Evolutionary conservation across 1,140 invertebrate species (phyloP), one percentile per base, ranked within the genome.

Genomic region (Aphaenogaster floridana): DNA sequence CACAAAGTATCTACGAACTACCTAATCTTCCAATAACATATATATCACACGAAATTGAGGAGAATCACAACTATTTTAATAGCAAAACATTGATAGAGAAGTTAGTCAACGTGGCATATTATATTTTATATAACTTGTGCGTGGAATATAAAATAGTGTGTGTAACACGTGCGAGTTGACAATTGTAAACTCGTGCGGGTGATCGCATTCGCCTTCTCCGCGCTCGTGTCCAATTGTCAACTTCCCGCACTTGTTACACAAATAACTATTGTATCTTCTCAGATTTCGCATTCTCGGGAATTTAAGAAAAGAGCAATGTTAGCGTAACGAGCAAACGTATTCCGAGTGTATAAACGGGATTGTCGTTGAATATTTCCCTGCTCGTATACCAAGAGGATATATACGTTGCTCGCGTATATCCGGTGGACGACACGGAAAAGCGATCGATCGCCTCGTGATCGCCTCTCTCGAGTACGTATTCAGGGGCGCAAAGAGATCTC

Each of bases 401-500:
- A 63, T 72, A 76, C 34, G n/a, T 34, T 34, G 69, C 42, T 39
- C 50, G 50, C 64, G 36, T 45, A 48, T 81, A 72, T 72, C 57
- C 59, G 84, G 86, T 84, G 86, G 52, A 59, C 63, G 76, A 45
- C 61, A 74, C 45, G 68, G 66, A 57, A 85, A 76, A 77, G 50
- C 63, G 81, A 88, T 87, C 66, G 57, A 81, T 86, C 72, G 57
- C 74, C 48, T 64, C 59, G 57, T 61, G 72, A 85, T 85, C 81
- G 81, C 13, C 45, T 86, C 83, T 86, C 50, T 78, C 83, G 28
- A 63, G 81, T 45, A 48, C 42, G 83, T 74, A 74, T 86, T 78
- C 84, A 74, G 72, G 85, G 76, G 48, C 61, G 72, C 77, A 80
- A 78, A 76, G 78, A 85, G 89, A 90, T 86, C 74, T 68, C 28